These are phyloP conservation scores for Ellobium chinense DNA, from an alignment of 2,888 invertebrate genomes.

Conservation along the genomic window DNA sequence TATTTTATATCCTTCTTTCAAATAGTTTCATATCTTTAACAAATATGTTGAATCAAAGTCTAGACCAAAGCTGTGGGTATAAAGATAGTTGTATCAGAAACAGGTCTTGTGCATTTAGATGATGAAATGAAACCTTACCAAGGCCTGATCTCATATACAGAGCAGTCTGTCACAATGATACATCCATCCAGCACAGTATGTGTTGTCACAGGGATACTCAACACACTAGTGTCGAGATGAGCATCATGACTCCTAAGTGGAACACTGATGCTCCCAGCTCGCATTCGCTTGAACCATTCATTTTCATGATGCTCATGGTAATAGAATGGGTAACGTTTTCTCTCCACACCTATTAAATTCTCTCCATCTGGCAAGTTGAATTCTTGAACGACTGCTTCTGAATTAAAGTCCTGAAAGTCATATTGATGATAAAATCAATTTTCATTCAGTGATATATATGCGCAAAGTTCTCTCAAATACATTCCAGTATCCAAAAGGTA, in stretches of 20 bases:
- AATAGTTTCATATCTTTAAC: too few species aligned
- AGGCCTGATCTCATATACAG: slow-evolving; percentile 83
- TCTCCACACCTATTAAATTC: slow-evolving; percentile 81
- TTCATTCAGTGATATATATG: too few species aligned
- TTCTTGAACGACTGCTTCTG: slow-evolving; percentile 82
- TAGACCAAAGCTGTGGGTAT: too few species aligned
- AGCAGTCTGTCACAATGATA: slow-evolving; percentile 83
- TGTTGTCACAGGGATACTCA: slow-evolving; percentile 64
- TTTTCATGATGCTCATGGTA: slow-evolving; percentile 69
- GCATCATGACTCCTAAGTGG: slow-evolving; percentile 20
- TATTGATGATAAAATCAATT: too few species aligned
- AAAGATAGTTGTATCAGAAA: not conserved
- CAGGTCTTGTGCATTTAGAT: not conserved
- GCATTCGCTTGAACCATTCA: slow-evolving; percentile 41
- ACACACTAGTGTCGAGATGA: slow-evolving; percentile 35
- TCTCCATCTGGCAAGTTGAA: slow-evolving; percentile 82
- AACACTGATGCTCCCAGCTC: slow-evolving; percentile 36
- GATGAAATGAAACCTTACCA: slow-evolving; percentile 78
- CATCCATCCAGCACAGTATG: slow-evolving; percentile 80
- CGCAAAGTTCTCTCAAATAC: too few species aligned
- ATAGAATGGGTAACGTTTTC: slow-evolving; percentile 78
- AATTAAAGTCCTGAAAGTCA: slow-evolving; percentile 83
- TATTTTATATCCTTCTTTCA: too few species aligned
- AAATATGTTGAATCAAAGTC: too few species aligned
- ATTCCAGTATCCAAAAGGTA: too few species aligned